Evolutionary conservation across 2,888 invertebrate species (phyloP).

Genomic region (Norana najaformis): DNA sequence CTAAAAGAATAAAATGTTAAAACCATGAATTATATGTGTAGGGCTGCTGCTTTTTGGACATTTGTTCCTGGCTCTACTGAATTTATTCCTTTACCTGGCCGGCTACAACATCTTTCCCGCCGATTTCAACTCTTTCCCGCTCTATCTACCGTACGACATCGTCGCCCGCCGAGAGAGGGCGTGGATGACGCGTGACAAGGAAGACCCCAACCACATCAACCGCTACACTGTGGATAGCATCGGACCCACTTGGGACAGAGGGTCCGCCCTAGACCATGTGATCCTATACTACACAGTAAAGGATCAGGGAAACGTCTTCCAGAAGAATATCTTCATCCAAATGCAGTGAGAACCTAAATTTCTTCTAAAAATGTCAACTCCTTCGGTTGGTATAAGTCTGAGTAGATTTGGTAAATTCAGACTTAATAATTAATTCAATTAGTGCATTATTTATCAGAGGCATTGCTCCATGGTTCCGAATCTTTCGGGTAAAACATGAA

Average conservation of each 20-base stretch:
- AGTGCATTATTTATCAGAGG: too few species aligned
- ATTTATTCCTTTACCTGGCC: constrained; percentile 28
- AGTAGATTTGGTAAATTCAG: too few species aligned
- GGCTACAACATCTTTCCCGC: constrained; percentile 41
- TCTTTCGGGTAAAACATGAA: too few species aligned
- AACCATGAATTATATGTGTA: not conserved
- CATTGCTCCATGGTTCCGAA: too few species aligned
- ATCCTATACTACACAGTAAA: constrained; percentile 29
- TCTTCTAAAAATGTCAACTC: not conserved
- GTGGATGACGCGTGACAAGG: constrained; percentile 33
- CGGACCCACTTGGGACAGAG: constrained; percentile 29
- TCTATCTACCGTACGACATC: constrained; percentile 33
- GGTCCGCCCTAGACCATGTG: constrained; percentile 28
- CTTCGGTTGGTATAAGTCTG: not conserved
- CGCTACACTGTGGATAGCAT: constrained; percentile 30
- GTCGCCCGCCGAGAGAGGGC: constrained; percentile 35
- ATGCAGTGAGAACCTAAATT: constrained; percentile 25
- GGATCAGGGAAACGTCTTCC: constrained; percentile 37
- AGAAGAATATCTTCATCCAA: constrained; percentile 32
- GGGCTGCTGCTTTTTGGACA: constrained; percentile 37
- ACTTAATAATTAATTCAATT: too few species aligned
- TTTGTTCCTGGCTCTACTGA: constrained; percentile 32
- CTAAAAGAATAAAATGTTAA: too few species aligned
- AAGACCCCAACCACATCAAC: constrained; percentile 20
- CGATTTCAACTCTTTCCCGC: constrained; percentile 39